A percentile compares a stretch with the other conserved stretches of the same genome.
These are phyloP conservation scores for Ophonus ardosiacus DNA, from an alignment of 2,888 invertebrate species.

Conservation along the genomic window DNA sequence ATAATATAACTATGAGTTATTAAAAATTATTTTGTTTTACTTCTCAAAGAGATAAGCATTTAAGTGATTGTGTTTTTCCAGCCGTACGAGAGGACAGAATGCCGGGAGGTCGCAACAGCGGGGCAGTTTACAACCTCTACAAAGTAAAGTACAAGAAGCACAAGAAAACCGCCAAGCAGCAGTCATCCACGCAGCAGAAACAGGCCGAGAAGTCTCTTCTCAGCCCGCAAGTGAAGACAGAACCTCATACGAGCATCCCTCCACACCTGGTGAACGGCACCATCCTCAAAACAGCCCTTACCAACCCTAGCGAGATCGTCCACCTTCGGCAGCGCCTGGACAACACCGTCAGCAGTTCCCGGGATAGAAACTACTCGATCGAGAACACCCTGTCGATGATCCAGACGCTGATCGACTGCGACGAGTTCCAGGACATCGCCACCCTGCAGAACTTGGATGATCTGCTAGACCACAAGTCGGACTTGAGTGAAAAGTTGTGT, in stretches of 20 bases:
- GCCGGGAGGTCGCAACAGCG: constrained; percentile 99
- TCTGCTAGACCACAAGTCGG: constrained; percentile 92
- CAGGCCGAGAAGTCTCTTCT: constrained; percentile 68
- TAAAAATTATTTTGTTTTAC: too few species aligned
- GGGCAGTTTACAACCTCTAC: constrained; percentile 98
- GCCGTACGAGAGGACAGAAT: constrained; percentile 99
- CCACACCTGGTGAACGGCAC: constrained; percentile 93
- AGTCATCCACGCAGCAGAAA: constrained; percentile 75
- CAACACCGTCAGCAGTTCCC: constrained; percentile 91
- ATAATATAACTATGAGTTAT: too few species aligned
- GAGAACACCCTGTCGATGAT: constrained; percentile 94
- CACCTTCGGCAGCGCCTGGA: constrained; percentile 92
- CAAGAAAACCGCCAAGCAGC: constrained; percentile 87
- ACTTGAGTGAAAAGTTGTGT: constrained; percentile 94
- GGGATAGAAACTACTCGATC: constrained; percentile 87
- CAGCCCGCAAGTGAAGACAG: constrained; percentile 71
- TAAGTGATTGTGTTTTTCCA: constrained; percentile 72
- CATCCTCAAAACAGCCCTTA: constrained; percentile 95
- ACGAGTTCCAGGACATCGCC: constrained; percentile 97
- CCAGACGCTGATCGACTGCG: constrained; percentile 95
- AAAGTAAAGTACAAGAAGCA: constrained; percentile 99
- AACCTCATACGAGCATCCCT: constrained; percentile 76
- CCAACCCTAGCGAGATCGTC: constrained; percentile 95
- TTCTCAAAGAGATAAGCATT: neutral
- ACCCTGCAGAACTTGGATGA: constrained; percentile 94